Base-by-base conservation (phyloP, 2,113 vertebrate species). In the Ammodramus savannarum region DNA sequence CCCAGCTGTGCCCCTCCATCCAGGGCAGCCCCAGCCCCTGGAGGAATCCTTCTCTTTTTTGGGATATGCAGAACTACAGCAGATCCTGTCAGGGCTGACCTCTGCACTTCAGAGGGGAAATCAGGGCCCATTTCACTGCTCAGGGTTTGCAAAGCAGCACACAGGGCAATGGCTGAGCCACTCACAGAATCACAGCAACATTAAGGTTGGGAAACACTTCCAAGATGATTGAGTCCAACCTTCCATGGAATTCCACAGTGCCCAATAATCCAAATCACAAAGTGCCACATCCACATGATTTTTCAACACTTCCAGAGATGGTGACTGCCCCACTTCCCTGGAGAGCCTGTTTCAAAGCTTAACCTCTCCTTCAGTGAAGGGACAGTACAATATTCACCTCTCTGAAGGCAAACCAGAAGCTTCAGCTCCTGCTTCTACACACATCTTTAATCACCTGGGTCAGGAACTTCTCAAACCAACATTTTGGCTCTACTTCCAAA, bases 391-490 rank as follows among this genome's bases (percentile, higher is more conserved):
- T 6, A 25, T 10, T 18, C 34, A 74, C 19, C 18, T 26, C 34
- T 88, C 49, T 4, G 26, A 34, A n/a, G 75, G 75, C 38, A 88
- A 52, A 59, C 16, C 55, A 51, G 55, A 51, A 61, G 51, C 25
- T 26, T 11, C 61, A 81, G 6, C 36, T 77, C 39, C 57, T 1
- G 3, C 17, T 44, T 49, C 38, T 23, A 11, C 0, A 2, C 9
- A 16, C 22, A 6, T 32, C 57, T 69, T 72, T 27, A 41, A n/a
- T 27, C 7, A 6, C 27, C 61, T 65, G 38, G 21, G 18, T 54
- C 81, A 68, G 0, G 4, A 83, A 9, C 34, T 57, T 43, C 65
- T 80, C 67, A 61, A 51, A 76, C 20, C 25, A 80, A 34, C 0
- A 0, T 31, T 87, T 48, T 57, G 71, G 20, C 6, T 16, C 22